phyloP scores from a whole-genome alignment of 2,888 invertebrate species.

The Noctua comes region DNA sequence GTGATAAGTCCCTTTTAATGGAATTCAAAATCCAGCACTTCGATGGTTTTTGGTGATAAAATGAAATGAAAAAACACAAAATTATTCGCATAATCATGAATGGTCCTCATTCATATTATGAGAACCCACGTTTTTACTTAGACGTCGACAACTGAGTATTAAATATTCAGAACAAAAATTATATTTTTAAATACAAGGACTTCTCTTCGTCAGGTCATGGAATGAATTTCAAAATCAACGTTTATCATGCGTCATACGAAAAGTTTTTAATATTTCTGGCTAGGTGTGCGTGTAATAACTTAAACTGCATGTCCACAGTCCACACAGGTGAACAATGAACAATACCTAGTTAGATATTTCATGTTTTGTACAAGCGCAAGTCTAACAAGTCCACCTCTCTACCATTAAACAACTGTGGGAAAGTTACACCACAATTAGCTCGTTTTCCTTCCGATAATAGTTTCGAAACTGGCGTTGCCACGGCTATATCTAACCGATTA shows the following conservation, averaged over 20 bases:
- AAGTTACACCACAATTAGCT: slow-evolving; percentile 22
- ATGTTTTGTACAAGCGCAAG: slow-evolving; percentile 9
- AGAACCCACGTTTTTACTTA: not conserved
- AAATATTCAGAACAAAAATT: slow-evolving; percentile 3
- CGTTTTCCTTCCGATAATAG: slow-evolving; percentile 16
- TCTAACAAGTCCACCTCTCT: not conserved
- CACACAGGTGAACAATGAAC: slow-evolving; percentile 41
- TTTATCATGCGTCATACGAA: not conserved
- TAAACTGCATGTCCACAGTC: not conserved
- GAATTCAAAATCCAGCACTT: not conserved
- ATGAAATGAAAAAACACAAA: not conserved
- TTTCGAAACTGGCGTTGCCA: slow-evolving; percentile 17
- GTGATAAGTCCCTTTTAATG: not conserved
- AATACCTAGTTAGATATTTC: slow-evolving; percentile 19
- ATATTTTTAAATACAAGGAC: not conserved
- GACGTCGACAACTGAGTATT: not conserved
- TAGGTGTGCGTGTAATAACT: no score
- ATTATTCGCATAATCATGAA: not conserved
- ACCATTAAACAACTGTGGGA: slow-evolving; percentile 46
- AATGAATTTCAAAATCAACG: slow-evolving; percentile 9
- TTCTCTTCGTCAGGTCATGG: not conserved
- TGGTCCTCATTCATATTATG: not conserved
- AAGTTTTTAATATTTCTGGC: not conserved
- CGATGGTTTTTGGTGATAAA: not conserved
- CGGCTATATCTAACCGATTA: not conserved